Base-by-base conservation (phyloP, 2,888 invertebrate genomes). In the Herminia tarsipennalis region DNA sequence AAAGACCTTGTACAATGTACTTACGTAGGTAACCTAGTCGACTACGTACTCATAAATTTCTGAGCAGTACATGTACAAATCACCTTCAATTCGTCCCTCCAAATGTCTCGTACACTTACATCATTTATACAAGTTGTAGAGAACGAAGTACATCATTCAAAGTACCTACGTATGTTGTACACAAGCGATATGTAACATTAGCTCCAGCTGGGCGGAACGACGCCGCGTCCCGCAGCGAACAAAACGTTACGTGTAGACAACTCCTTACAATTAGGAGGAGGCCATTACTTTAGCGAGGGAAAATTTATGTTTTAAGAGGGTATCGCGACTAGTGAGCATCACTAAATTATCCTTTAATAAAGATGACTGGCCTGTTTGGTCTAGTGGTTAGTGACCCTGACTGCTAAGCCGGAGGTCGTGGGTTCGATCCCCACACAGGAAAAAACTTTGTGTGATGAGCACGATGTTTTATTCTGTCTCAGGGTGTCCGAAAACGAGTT, bases 181-280 rank as follows among this genome's bases (percentile, higher is more conserved):
- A n/a, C 36, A 40, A 44, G 44, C 41, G 51, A 49, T 53, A 46
- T 46, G 42, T 38, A 35, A 12, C 41, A 51, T 37, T 49, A 21
- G 30, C 24, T 32, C 32, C 46, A 38, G 43, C 45, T 46, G 50
- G 20, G 48, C 25, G 38, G 22, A 46, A 42, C 33, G 48, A 55
- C 38, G 30, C 28, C 21, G 27, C 25, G 43, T 40, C 52, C 49
- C 46, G 46, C 29, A 33, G 55, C 20, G 49, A 48, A 46, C 51
- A 48, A 37, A 52, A 25, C 47, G 25, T 35, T 39, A 41, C 46
- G 36, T 55, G 49, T 44, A 38, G 28, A 57, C 54, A 45, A 44
- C 42, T 44, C 36, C 37, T 52, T 39, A 50, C 50, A 40, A 49
- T 50, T 56, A 53, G 41, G 29, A 21, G 3, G 33, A 34, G 44